These are phyloP conservation scores for Ctenodactylus gundi DNA, from an alignment of 2,113 vertebrate species.

Conservation along the genomic window DNA sequence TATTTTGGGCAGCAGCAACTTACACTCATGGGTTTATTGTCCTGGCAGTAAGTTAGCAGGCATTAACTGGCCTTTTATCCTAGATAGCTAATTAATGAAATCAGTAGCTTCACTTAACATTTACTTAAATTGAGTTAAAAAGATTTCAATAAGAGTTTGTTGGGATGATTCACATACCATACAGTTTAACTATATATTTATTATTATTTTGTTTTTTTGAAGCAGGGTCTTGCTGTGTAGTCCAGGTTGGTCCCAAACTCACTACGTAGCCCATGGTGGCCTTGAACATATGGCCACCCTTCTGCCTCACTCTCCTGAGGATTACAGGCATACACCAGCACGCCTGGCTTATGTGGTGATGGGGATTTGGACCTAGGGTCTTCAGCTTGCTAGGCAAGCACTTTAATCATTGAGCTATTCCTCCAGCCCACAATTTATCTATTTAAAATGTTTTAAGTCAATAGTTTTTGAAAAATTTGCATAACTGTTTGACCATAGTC, in stretches of 20 bases:
- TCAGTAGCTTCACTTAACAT: constrained; percentile 1
- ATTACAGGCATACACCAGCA: too few relatives aligned
- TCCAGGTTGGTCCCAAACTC: too few relatives aligned
- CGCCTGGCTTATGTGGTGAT: too few relatives aligned
- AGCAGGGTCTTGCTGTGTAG: too few relatives aligned
- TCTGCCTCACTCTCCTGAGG: too few relatives aligned
- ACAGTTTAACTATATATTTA: not conserved
- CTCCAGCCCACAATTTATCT: too few relatives aligned
- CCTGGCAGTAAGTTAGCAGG: not conserved
- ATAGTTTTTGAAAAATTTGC: not conserved
- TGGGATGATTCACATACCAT: not conserved
- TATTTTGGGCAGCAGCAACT: not conserved
- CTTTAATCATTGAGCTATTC: too few relatives aligned
- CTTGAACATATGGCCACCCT: too few relatives aligned
- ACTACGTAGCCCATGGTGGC: too few relatives aligned
- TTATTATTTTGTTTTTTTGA: too few relatives aligned
- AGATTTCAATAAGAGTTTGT: constrained; percentile 7
- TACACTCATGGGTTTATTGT: not conserved
- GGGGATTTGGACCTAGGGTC: too few relatives aligned
- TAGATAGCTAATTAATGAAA: not conserved
- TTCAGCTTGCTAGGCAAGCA: too few relatives aligned
- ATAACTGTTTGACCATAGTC: not conserved
- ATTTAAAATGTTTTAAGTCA: not conserved
- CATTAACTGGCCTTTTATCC: not conserved
- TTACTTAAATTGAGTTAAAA: constrained; percentile 20